Conservation (phyloP, 1,140 invertebrate genomes). For the Drosophila yakuba region DNA sequence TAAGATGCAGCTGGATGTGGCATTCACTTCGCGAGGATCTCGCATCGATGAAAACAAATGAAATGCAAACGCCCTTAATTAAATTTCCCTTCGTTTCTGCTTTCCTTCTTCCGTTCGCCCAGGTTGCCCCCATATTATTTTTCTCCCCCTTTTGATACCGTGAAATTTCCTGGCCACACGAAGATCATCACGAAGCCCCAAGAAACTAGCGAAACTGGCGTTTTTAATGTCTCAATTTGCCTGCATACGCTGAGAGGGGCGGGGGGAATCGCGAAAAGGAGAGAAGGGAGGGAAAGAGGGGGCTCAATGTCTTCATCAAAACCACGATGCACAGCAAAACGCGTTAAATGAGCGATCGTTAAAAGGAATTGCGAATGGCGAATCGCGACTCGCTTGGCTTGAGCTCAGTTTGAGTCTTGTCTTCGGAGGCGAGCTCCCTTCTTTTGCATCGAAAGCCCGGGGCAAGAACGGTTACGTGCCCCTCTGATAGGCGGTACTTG, state of each 20-base stretch:
- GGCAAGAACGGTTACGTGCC: constrained; percentile 58
- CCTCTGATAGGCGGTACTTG: constrained; percentile 41
- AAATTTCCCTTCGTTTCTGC: constrained; percentile 50
- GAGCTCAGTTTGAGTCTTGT: constrained; percentile 35
- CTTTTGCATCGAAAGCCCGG: constrained; percentile 38
- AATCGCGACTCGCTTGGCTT: constrained; percentile 53
- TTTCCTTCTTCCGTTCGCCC: constrained; percentile 38
- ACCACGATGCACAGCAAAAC: constrained; percentile 66
- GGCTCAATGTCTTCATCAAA: constrained; percentile 78
- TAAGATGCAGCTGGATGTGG: constrained; percentile 60
- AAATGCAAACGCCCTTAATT: constrained; percentile 79
- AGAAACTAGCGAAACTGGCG: constrained; percentile 48
- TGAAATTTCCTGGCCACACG: constrained; percentile 59
- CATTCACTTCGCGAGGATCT: constrained; percentile 15
- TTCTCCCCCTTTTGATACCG: constrained; percentile 14
- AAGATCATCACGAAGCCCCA: constrained; percentile 47
- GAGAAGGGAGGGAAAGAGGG: neutral
- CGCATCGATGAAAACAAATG: constrained; percentile 71
- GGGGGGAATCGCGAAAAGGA: constrained; percentile 3
- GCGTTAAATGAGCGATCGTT: constrained; percentile 82
- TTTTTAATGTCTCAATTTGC: constrained; percentile 82
- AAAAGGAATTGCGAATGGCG: constrained; percentile 58
- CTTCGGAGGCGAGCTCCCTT: constrained; percentile 41
- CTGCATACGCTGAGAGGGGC: constrained; percentile 31
- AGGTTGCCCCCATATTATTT: constrained; percentile 4